These are phyloP conservation scores for Antheraea yamamai DNA, from an alignment of 2,888 invertebrate species.

Conservation along the genomic window DNA sequence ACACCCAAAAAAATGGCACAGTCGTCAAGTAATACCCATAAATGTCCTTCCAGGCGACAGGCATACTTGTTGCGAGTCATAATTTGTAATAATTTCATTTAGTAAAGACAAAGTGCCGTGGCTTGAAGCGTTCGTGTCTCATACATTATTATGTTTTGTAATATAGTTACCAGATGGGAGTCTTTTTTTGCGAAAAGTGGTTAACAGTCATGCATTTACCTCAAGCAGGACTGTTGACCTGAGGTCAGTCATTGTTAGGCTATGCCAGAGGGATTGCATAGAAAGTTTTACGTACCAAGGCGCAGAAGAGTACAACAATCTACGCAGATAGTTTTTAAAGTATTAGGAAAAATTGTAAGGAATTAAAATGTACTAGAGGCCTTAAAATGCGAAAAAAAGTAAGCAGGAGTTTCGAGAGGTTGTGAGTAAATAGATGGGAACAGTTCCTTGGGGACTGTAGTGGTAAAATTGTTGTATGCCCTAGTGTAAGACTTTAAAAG, in stretches of 20 bases:
- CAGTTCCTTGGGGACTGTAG: too few species aligned
- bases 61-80: slow-evolving; percentile 23
- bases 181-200: not conserved
- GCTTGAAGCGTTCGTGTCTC: slow-evolving; percentile 12
- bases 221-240: not conserved
- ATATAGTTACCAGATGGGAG: not conserved
- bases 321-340: too few species aligned
- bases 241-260: not conserved
- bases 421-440: too few species aligned
- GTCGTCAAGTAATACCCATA: slow-evolving; percentile 35
- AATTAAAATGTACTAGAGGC: too few species aligned
- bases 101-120: slow-evolving; percentile 47
- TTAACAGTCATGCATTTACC: not conserved
- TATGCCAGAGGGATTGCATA: not conserved
- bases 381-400: too few species aligned
- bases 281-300: too few species aligned
- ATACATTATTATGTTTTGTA: not conserved
- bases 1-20: slow-evolving; percentile 19
- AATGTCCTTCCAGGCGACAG: slow-evolving; percentile 41
- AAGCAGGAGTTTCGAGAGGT: too few species aligned
- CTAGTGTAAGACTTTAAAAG: too few species aligned
- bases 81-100: slow-evolving; percentile 45
- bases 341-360: too few species aligned
- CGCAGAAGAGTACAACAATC: too few species aligned
- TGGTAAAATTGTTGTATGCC: too few species aligned